Conservation (phyloP, 1,140 invertebrate species). For the Bathynomus jamesi region DNA sequence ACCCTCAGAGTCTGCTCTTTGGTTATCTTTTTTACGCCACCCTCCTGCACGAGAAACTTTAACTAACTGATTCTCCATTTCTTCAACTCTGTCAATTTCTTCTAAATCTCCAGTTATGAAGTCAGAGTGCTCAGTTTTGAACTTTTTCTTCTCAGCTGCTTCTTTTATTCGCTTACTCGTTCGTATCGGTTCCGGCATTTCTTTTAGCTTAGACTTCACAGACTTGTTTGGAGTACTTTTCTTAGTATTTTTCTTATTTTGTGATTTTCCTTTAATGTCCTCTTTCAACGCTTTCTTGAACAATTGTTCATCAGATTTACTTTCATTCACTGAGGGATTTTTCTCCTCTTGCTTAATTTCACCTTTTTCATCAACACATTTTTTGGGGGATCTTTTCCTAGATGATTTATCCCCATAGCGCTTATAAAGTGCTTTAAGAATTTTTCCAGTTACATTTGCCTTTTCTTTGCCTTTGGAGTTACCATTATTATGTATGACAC, state of each 20-base stretch:
- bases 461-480: no score
- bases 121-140: conserved; percentile 22
- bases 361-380: background rate
- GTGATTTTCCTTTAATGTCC: background rate
- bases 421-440: conserved; percentile 6
- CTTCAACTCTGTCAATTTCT: conserved; percentile 11
- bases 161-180: conserved; percentile 25
- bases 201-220: conserved; percentile 15
- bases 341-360: background rate
- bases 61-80: conserved; percentile 13
- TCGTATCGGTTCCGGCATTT: conserved; percentile 9
- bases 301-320: no score
- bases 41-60: background rate
- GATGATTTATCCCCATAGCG: background rate
- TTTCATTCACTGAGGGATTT: background rate
- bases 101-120: conserved; percentile 34
- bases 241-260: background rate
- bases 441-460: background rate
- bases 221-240: conserved; percentile 10
- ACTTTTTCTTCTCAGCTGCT: conserved; percentile 27
- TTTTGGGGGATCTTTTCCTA: background rate
- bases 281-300: background rate
- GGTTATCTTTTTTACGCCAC: conserved; percentile 1
- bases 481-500: conserved; percentile 25
- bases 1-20: background rate